phyloP scores from a whole-genome alignment of 1,140 invertebrate genomes.

The Heliconius himera region DNA sequence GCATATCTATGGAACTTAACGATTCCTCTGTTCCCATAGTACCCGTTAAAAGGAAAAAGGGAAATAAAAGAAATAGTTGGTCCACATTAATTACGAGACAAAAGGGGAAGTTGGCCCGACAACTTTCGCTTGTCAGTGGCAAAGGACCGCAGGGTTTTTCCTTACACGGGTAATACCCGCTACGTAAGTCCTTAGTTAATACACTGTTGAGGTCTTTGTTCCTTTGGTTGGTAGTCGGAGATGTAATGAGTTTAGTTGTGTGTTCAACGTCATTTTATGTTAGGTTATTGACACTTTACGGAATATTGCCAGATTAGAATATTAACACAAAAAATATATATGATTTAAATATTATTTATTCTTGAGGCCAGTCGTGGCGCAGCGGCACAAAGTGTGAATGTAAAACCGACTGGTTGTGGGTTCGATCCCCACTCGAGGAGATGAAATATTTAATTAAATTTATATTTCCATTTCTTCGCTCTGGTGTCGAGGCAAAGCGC shows the following conservation, averaged over 20 bases:
- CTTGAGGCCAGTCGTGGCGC: too few relatives aligned
- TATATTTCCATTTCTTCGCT: too few relatives aligned
- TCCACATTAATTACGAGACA: constrained; percentile 35
- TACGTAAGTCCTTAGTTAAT: constrained; percentile 33
- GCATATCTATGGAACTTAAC: constrained; percentile 17
- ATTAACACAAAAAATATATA: too few relatives aligned
- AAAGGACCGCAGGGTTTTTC: constrained; percentile 35
- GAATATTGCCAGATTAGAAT: too few relatives aligned
- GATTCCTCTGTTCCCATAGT: constrained; percentile 4
- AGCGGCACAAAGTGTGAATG: too few relatives aligned
- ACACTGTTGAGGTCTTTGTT: constrained; percentile 27
- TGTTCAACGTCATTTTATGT: too few relatives aligned
- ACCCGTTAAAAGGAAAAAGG: constrained; percentile 25
- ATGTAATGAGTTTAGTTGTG: constrained; percentile 15
- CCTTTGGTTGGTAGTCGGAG: background rate
- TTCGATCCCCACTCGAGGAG: too few relatives aligned
- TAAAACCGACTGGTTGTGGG: too few relatives aligned
- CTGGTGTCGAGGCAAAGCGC: too few relatives aligned
- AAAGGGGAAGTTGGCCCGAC: constrained; percentile 33
- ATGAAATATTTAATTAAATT: too few relatives aligned
- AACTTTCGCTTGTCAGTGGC: constrained; percentile 35
- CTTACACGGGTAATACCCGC: constrained; percentile 26
- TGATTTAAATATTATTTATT: too few relatives aligned
- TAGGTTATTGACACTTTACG: too few relatives aligned
- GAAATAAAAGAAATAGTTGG: constrained; percentile 29